These are phyloP conservation scores for Tachypleus tridentatus DNA, from an alignment of 1,140 invertebrate genomes.

Conservation along the genomic window DNA sequence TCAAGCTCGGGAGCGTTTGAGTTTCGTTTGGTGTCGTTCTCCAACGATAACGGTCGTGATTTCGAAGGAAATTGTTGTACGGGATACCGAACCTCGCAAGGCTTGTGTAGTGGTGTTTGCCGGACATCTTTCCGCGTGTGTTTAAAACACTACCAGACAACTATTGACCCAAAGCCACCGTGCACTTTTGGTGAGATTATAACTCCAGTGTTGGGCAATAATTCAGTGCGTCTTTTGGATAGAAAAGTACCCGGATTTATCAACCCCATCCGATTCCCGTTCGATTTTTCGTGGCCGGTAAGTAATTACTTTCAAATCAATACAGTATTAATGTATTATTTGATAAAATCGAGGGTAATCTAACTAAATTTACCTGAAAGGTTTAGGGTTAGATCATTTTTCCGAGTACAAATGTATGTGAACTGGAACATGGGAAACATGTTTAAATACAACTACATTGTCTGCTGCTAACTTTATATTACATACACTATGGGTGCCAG, in stretches of 20 bases:
- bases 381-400: too few species aligned
- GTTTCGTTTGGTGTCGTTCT: constrained; percentile 74
- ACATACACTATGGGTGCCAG: too few species aligned
- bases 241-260: constrained; percentile 46
- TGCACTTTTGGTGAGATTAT: constrained; percentile 87
- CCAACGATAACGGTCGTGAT: constrained; percentile 75
- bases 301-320: constrained; percentile 3
- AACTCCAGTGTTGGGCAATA: constrained; percentile 49
- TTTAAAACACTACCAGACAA: constrained; percentile 86
- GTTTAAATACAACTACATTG: too few species aligned
- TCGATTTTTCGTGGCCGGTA: constrained; percentile 66
- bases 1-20: constrained; percentile 59
- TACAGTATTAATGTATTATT: too few species aligned
- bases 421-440: too few species aligned
- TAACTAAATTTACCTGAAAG: too few species aligned
- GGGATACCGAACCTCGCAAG: constrained; percentile 7
- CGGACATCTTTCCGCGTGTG: constrained; percentile 82
- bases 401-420: too few species aligned
- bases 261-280: constrained; percentile 58
- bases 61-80: constrained; percentile 70
- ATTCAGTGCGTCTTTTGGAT: constrained; percentile 39
- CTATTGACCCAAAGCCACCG: constrained; percentile 72
- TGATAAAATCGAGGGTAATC: too few species aligned
- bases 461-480: too few species aligned
- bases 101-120: constrained; percentile 37